Conservation (phyloP, 2,888 invertebrate genomes). For the Pomacea canaliculata region DNA sequence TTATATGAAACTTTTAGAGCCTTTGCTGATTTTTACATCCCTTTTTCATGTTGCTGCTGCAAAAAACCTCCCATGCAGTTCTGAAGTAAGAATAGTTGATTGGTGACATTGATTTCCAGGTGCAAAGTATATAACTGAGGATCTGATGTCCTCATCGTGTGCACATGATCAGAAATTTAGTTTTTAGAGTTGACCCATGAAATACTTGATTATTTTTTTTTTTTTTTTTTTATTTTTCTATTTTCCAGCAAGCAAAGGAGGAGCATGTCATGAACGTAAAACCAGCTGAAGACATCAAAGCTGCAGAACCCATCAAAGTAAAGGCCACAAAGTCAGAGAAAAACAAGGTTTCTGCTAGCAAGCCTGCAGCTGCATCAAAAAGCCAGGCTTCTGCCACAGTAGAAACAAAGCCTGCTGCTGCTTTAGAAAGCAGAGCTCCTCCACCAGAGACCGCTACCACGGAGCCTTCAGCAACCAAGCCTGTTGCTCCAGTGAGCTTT, state of each 20-base stretch:
- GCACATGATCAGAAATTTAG: no score
- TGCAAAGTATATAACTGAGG: background rate
- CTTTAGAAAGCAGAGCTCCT: conserved; percentile 1
- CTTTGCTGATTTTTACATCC: no score
- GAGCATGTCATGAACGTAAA: conserved; percentile 14
- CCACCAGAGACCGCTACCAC: conserved; percentile 7
- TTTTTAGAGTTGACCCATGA: no score
- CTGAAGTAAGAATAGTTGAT: no score
- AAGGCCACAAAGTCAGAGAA: conserved; percentile 15
- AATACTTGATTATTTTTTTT: no score
- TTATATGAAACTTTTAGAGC: no score
- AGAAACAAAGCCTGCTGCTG: background rate
- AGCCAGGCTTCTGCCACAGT: no score
- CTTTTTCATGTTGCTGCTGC: no score
- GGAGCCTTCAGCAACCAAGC: conserved; percentile 13
- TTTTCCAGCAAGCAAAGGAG: conserved; percentile 18
- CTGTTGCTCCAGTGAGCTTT: conserved; percentile 36
- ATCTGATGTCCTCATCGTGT: no score
- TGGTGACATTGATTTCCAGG: no score
- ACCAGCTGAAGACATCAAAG: conserved; percentile 12
- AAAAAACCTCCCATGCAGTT: no score
- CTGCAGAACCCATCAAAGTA: conserved; percentile 21
- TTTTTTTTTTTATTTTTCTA: no score
- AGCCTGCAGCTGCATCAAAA: background rate
- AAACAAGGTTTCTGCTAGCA: conserved; percentile 17